Conservation (phyloP, 2,113 vertebrate genomes). For the Tapirus terrestris region DNA sequence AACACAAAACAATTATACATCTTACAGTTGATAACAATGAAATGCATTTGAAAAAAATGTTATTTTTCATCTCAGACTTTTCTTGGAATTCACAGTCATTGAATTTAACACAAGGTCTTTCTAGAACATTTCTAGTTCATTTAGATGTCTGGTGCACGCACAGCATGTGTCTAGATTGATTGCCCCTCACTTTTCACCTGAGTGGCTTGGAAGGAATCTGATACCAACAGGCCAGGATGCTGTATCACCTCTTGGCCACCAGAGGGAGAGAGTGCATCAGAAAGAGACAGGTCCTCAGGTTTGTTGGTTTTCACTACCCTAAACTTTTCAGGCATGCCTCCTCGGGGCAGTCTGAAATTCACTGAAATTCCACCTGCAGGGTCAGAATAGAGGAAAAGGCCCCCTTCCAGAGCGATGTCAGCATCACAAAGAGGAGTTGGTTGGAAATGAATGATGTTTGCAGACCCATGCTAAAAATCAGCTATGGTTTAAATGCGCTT, state of each 20-base stretch:
- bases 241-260: conserved; percentile 62
- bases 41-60: neutral
- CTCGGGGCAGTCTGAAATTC: neutral
- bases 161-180: neutral
- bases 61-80: neutral
- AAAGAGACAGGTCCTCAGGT: neutral
- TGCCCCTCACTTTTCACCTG: neutral
- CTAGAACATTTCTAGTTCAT: neutral
- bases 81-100: conserved; percentile 12
- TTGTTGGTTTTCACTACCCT: neutral
- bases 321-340: neutral
- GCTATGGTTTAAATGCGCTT: neutral
- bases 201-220: neutral
- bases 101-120: neutral
- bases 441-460: neutral
- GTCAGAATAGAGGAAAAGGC: neutral
- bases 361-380: neutral
- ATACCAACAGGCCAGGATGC: neutral
- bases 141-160: neutral
- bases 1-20: neutral
- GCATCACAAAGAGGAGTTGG: neutral
- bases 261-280: conserved; percentile 62
- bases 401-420: neutral
- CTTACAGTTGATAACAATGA: neutral
- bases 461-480: neutral